Evolutionary conservation across 2,113 vertebrate genomes (phyloP), one percentile per base, ranked within the genome.

Genomic region (Oncorhynchus tshawytscha): DNA sequence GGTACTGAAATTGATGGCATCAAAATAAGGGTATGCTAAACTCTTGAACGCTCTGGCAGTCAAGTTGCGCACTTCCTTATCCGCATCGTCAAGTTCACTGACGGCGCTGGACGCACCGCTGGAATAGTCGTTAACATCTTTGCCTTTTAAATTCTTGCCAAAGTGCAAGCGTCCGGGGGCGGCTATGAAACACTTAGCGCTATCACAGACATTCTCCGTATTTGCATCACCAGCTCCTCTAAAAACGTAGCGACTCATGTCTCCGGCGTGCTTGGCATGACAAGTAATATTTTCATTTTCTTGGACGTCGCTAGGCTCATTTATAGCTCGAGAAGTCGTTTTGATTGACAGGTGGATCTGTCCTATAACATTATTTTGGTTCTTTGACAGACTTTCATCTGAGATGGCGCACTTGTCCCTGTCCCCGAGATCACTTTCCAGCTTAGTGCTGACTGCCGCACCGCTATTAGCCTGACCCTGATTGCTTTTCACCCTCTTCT

Each of bases 261-360:
- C 96, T 87, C 92, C 87, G 88, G 93, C 90, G 93, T 93, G 94
- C 93, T 91, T 93, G 93, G 94, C 93, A 90, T 93, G 92, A 80
- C 91, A 85, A 68, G 86, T 82, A 81, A 88, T 86, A 86, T 91
- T 93, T 90, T 92, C 93, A 89, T 91, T 93, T 88, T 94, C 91
- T 86, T 89, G 93, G 89, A 83, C 88, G 92, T 87, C 92, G 94
- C 94, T 90, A 85, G 91, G 93, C 92, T 96, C 96, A 94, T 97
- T 97, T 95, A 97, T 97, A 95, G 96, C 93, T 87, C 94, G 91
- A 89, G 96, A 94, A 86, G 95, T 92, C 67, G 95, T 91, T 84
- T 93, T 96, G 96, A 98, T 96, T 95, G 97, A 98, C 95, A 97
- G 93, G 94, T 94, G 96, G 92, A 97, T 94, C 94, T 96, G 97